A percentile compares a stretch with the other conserved stretches of the same genome.
Evolutionary conservation across 2,113 vertebrate species (phyloP).

Genomic region (Gallinago undulata): DNA sequence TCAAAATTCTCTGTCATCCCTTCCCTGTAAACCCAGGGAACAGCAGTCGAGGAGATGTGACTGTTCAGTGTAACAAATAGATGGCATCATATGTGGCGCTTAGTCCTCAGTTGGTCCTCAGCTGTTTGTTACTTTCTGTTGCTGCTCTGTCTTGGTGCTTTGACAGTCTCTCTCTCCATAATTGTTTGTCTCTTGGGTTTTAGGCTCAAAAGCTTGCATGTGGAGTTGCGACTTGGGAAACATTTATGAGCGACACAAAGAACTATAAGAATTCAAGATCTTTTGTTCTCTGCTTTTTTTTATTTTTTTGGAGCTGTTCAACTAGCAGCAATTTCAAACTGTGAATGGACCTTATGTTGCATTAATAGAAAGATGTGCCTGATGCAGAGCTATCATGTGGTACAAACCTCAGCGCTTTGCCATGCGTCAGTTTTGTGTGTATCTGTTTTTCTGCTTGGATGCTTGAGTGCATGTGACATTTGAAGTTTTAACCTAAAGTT

Average conservation of each 20-base stretch:
- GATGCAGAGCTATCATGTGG: rapidly evolving
- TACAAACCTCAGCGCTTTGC: background rate
- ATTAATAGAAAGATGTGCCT: background rate
- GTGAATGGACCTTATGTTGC: constrained; percentile 33
- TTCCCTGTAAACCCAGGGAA: background rate
- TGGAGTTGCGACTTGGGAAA: background rate
- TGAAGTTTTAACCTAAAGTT: background rate
- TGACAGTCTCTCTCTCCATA: background rate
- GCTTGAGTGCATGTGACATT: background rate
- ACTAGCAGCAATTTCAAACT: constrained; percentile 9
- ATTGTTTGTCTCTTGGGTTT: constrained; percentile 21
- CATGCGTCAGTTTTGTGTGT: background rate
- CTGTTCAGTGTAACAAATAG: background rate
- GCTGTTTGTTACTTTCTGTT: background rate
- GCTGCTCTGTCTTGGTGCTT: background rate
- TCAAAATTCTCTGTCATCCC: background rate
- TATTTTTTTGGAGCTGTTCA: background rate
- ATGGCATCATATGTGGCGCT: background rate
- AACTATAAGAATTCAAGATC: background rate
- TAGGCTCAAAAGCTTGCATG: background rate
- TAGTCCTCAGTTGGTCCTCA: background rate
- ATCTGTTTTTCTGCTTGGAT: background rate
- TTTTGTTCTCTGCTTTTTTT: background rate
- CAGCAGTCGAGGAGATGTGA: background rate
- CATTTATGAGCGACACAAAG: background rate